These are phyloP conservation scores for Tokudaia muenninki DNA, from an alignment of 2,797 vertebrate genomes.

Conservation along the genomic window DNA sequence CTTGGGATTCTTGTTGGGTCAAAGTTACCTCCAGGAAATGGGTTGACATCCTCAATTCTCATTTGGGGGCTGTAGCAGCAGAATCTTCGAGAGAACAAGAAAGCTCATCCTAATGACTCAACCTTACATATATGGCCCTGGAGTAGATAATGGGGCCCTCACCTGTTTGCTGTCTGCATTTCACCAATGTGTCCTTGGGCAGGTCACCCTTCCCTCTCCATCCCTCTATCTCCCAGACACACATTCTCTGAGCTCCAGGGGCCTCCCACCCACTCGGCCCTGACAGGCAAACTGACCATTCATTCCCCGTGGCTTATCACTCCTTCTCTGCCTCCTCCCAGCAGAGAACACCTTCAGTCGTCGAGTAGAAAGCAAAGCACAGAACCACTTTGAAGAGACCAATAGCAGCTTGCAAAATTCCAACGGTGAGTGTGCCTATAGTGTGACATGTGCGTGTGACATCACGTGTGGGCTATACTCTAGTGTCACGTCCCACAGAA, in stretches of 20 bases:
- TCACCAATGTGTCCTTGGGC: not conserved
- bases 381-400: constrained; percentile 96
- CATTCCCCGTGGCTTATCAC: constrained; percentile 61
- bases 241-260: not conserved
- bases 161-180: not conserved
- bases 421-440: constrained; percentile 92
- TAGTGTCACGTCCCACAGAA: not conserved
- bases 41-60: not conserved
- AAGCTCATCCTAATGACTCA: not conserved
- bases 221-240: not conserved
- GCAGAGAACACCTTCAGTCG: constrained; percentile 95
- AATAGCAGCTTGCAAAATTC: constrained; percentile 98
- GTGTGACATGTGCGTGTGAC: not conserved
- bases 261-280: fast-evolving
- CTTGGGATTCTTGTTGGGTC: not conserved
- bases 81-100: not conserved
- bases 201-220: not conserved
- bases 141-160: not conserved
- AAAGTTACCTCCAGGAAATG: not conserved
- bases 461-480: fast-evolving
- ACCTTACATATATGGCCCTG: not conserved
- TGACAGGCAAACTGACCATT: constrained; percentile 65
- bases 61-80: not conserved
- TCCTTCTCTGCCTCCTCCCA: constrained; percentile 63
- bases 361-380: constrained; percentile 94